These are phyloP conservation scores for Trachelipus rathkii DNA, from an alignment of 1,140 invertebrate species.

Conservation along the genomic window DNA sequence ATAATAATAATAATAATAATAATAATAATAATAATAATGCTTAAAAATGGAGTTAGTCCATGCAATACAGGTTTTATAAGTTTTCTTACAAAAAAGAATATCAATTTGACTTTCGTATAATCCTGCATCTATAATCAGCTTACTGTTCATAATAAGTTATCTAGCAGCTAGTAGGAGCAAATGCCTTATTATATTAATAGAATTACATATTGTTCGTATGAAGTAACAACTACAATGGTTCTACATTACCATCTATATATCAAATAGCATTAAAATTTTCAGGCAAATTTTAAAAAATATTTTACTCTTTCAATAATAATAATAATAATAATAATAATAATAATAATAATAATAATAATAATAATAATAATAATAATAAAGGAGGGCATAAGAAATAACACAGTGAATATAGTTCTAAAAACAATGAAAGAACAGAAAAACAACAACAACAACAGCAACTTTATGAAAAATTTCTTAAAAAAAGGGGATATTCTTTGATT, in stretches of 20 bases:
- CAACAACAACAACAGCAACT: too few relatives aligned
- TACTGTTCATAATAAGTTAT: too few relatives aligned
- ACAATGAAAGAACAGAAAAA: too few relatives aligned
- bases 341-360: slow-evolving; percentile 1
- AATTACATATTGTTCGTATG: neutral
- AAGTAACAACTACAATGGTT: neutral
- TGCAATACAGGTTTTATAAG: too few relatives aligned
- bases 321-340: neutral
- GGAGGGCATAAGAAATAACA: neutral
- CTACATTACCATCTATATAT: neutral
- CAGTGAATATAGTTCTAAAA: too few relatives aligned
- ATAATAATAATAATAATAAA: neutral
- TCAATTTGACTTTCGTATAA: too few relatives aligned
- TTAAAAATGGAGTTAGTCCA: neutral
- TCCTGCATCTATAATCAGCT: too few relatives aligned
- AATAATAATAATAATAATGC: neutral
- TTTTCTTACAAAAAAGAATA: too few relatives aligned
- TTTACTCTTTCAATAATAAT: neutral
- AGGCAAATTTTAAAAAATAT: neutral
- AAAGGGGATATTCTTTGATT: neutral
- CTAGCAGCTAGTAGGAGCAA: too few relatives aligned
- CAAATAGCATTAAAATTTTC: neutral
- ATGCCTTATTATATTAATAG: neutral
- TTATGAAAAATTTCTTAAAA: too few relatives aligned
- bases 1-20: neutral